These are phyloP conservation scores for Ophion ellenae DNA, from an alignment of 2,888 invertebrate genomes.

Conservation along the genomic window DNA sequence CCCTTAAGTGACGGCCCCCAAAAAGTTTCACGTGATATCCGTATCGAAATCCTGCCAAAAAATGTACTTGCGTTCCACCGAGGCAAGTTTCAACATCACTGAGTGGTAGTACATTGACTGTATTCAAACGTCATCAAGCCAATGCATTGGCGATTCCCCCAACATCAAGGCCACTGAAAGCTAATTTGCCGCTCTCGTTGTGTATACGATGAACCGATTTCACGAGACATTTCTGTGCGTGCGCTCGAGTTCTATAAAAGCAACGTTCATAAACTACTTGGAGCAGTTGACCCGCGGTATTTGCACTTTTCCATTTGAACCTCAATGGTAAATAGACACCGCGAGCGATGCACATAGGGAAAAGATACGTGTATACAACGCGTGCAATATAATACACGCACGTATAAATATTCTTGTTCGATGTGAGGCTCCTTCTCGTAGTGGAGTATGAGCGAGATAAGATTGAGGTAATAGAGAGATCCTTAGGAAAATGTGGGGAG, in stretches of 20 bases:
- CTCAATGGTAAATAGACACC: slow-evolving; percentile 42
- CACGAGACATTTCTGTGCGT: background rate
- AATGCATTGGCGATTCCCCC: too few species aligned
- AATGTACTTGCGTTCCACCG: too few species aligned
- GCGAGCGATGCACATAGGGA: slow-evolving; percentile 33
- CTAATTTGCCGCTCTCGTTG: background rate
- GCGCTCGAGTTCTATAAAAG: background rate
- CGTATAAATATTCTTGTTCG: slow-evolving; percentile 23
- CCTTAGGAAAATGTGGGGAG: slow-evolving; percentile 68
- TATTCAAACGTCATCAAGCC: too few species aligned
- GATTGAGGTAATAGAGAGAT: slow-evolving; percentile 70
- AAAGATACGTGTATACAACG: slow-evolving; percentile 7
- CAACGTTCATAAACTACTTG: slow-evolving; percentile 14
- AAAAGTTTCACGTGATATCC: too few species aligned
- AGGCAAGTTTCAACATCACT: background rate
- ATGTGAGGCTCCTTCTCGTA: slow-evolving; percentile 12
- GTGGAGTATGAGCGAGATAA: slow-evolving; percentile 45
- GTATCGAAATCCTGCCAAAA: too few species aligned
- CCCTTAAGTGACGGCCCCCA: too few species aligned
- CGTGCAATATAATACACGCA: slow-evolving; percentile 24
- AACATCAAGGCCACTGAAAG: background rate
- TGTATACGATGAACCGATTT: too few species aligned
- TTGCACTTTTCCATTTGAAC: slow-evolving; percentile 28
- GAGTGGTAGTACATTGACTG: too few species aligned
- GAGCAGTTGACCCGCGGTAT: slow-evolving; percentile 16